These are phyloP conservation scores for Taurulus bubalis DNA, from an alignment of 2,113 vertebrate genomes.

Conservation along the genomic window DNA sequence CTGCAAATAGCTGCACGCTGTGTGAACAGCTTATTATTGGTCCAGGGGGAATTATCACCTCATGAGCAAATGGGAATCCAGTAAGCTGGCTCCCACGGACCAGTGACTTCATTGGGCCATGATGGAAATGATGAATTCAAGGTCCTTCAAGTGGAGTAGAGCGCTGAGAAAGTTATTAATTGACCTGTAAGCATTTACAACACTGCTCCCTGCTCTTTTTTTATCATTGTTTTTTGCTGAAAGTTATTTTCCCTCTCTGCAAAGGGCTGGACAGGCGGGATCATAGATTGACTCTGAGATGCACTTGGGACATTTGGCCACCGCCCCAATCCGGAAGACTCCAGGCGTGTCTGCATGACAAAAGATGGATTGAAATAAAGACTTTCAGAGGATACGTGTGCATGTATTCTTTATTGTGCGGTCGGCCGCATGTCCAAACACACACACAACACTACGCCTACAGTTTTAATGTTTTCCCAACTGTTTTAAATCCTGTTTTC, in stretches of 20 bases:
- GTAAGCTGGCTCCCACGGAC: constrained; percentile 45
- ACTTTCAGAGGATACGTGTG: constrained; percentile 35
- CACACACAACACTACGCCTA: not conserved
- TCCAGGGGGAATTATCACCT: constrained; percentile 69
- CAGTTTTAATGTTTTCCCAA: no score
- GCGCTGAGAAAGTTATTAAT: constrained; percentile 31
- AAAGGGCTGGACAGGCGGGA: constrained; percentile 32
- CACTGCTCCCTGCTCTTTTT: not conserved
- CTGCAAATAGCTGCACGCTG: constrained; percentile 29
- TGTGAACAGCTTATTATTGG: constrained; percentile 57
- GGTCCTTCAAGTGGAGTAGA: constrained; percentile 26
- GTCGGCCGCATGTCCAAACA: constrained; percentile 29
- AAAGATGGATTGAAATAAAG: constrained; percentile 44
- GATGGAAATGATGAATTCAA: constrained; percentile 43
- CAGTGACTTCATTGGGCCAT: constrained; percentile 26
- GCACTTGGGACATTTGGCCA: constrained; percentile 43
- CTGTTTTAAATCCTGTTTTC: no score
- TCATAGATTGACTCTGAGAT: constrained; percentile 28
- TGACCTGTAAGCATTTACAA: constrained; percentile 20
- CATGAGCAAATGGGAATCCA: constrained; percentile 32
- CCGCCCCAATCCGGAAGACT: constrained; percentile 48
- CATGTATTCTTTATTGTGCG: not conserved
- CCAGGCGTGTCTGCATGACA: constrained; percentile 42
- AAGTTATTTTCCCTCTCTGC: constrained; percentile 3
- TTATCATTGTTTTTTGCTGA: not conserved